A percentile compares a stretch with the other conserved stretches of the same genome.
phyloP scores from a whole-genome alignment of 2,113 vertebrate genomes.

The Excalfactoria chinensis region DNA sequence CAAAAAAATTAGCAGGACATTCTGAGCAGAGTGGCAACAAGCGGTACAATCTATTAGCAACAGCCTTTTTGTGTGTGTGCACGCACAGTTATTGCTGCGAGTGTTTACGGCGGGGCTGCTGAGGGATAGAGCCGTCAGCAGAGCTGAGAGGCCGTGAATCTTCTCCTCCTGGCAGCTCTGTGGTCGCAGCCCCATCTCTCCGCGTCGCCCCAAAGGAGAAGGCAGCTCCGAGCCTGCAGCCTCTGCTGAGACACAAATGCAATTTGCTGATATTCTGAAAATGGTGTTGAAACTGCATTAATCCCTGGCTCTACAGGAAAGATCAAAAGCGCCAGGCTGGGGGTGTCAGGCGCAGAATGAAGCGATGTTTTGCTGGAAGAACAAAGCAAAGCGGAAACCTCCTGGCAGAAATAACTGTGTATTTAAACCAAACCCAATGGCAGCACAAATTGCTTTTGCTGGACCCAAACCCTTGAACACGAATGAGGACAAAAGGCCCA shows the following conservation, averaged over 20 bases:
- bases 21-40: neutral
- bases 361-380: neutral
- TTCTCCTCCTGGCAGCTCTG: slow-evolving; percentile 14
- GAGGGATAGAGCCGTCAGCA: neutral
- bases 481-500: neutral
- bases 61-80: neutral
- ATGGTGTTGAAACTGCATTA: neutral
- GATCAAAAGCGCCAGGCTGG: slow-evolving; percentile 12
- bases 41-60: slow-evolving; percentile 1
- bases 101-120: neutral
- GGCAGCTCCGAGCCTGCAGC: neutral
- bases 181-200: neutral
- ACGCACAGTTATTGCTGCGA: neutral
- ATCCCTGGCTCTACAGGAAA: slow-evolving; percentile 23
- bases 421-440: neutral
- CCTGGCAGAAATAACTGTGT: neutral
- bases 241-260: neutral
- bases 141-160: neutral
- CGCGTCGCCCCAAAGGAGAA: neutral
- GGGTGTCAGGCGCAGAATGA: neutral
- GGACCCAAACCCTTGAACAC: neutral
- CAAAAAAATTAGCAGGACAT: slow-evolving; percentile 66
- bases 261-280: neutral
- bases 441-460: neutral
- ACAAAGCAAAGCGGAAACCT: neutral